These are phyloP conservation scores for Uloborus diversus DNA, from an alignment of 1,140 invertebrate genomes.

Conservation along the genomic window DNA sequence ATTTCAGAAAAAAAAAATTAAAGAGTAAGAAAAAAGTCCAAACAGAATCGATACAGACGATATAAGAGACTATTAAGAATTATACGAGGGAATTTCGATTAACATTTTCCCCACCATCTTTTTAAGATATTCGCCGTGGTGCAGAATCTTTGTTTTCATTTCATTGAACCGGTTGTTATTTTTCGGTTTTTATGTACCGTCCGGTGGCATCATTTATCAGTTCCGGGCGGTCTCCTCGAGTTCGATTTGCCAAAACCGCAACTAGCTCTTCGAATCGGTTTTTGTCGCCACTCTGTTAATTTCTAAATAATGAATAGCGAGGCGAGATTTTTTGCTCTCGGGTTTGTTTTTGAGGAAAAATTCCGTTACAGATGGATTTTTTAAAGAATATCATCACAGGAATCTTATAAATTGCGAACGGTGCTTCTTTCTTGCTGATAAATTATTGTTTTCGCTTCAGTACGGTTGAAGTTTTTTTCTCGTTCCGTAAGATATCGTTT, in stretches of 20 bases:
- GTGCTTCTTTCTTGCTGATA: no score
- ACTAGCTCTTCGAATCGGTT: slow-evolving; percentile 33
- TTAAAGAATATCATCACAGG: no score
- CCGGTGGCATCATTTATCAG: slow-evolving; percentile 43
- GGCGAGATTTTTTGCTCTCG: slow-evolving; percentile 5
- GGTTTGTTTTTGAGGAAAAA: no score
- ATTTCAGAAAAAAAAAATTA: background rate
- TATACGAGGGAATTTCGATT: slow-evolving; percentile 34
- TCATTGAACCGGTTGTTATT: slow-evolving; percentile 39
- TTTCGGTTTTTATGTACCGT: background rate
- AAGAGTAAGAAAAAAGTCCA: background rate
- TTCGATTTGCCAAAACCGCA: slow-evolving; percentile 40
- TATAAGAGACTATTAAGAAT: slow-evolving; percentile 23
- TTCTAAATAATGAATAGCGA: slow-evolving; percentile 37
- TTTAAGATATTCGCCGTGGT: slow-evolving; percentile 12
- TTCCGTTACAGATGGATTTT: no score
- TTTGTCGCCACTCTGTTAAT: slow-evolving; percentile 22
- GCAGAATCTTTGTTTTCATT: slow-evolving; percentile 40
- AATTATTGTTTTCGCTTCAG: no score
- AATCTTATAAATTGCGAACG: no score
- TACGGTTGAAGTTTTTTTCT: no score
- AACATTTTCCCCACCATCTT: background rate
- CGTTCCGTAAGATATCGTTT: no score
- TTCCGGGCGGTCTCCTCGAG: background rate
- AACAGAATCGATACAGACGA: background rate